Base-by-base conservation (phyloP, 2,888 invertebrate species). In the Agonopterix subpropinquella region DNA sequence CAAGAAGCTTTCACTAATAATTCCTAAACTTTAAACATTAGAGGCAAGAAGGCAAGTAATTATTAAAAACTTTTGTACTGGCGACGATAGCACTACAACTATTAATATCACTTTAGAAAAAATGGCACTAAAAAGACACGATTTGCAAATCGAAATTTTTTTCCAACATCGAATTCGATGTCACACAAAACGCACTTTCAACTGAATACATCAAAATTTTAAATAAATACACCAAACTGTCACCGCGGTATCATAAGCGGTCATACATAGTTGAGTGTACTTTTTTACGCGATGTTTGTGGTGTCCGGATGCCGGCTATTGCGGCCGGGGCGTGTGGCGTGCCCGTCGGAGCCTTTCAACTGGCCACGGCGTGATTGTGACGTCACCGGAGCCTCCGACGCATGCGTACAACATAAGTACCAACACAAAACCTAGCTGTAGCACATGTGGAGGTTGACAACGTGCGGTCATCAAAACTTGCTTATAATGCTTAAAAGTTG, bases 111-210 rank as follows among this genome's bases (percentile, higher is more conserved):
- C 71, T 71, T 77, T 77, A 75, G 59, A 73, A 73, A 72, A 74
- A 83, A 86, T 86, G 84, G 86, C 87, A 87, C 87, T 82, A 82
- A 83, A 84, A 87, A 87, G 85, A 88, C 87, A 87, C 87, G 81
- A 73, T 80, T 75, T 68, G 67, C 59, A 71, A 28, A 73, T 70
- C 71, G 70, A 72, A 28, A 28, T 28, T 28, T 28, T 28, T 28
- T 28, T 28, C 28, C 7, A 28, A 28, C 28, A 28, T 28, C 28
- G 28, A 28, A 28, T 28, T 28, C 28, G 28, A 28, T 28, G 28
- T 28, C 28, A 7, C 28, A 28, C 28, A 28, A 28, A 28, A 28
- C 28, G 28, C 28, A 28, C 28, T 28, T 28, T 28, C 64, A 85
- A 85, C 72, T 73, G 60, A 82, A 80, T 82, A 85, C 83, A 84